These are phyloP conservation scores for Pseudochaenichthys georgianus DNA, from an alignment of 2,797 vertebrate genomes.

Conservation along the genomic window DNA sequence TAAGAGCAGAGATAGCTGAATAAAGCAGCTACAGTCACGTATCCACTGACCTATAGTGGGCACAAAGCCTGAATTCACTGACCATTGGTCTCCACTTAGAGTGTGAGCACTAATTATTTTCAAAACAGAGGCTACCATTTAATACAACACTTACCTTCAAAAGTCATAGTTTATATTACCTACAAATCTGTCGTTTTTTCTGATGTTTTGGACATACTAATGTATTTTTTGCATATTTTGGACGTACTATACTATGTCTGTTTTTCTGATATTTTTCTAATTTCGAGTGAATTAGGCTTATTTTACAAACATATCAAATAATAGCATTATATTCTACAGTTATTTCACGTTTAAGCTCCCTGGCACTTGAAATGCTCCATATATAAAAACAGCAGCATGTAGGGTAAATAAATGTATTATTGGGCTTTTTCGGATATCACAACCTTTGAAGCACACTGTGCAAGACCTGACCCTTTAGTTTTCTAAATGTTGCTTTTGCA, in stretches of 20 bases:
- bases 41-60: slow-evolving; percentile 31
- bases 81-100: not conserved
- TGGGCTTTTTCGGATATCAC: not conserved
- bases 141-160: not conserved
- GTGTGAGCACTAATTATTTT: not conserved
- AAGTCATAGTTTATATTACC: too few species aligned
- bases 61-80: slow-evolving; percentile 14
- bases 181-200: too few species aligned
- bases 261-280: too few species aligned
- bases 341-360: not conserved
- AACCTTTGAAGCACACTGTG: slow-evolving; percentile 1
- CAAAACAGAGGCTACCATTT: not conserved
- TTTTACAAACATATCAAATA: too few species aligned
- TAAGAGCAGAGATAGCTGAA: slow-evolving; percentile 70
- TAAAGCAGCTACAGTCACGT: slow-evolving; percentile 60
- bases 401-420: not conserved
- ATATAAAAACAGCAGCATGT: not conserved
- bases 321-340: too few species aligned
- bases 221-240: too few species aligned
- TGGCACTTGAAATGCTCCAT: not conserved
- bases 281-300: too few species aligned
- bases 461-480: slow-evolving; percentile 13
- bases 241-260: too few species aligned
- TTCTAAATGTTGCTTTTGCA: slow-evolving; percentile 40
- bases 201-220: too few species aligned